Evolutionary conservation across 2,888 invertebrate genomes (phyloP).

Genomic region (Tachystola acroxantha): DNA sequence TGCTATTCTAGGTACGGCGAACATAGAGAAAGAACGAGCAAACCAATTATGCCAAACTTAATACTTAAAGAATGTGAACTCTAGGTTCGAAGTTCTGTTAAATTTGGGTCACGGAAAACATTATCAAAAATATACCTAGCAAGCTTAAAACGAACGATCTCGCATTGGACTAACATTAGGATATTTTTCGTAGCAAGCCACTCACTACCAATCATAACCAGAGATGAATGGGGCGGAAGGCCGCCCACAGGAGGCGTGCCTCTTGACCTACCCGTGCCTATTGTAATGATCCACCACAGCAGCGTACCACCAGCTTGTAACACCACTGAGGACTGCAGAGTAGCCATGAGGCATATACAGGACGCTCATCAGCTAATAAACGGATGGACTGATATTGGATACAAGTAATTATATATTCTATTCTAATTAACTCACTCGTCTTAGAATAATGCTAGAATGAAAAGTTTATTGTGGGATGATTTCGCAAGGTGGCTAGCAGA

Average conservation of each 20-base stretch:
- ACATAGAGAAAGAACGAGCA: too few relatives aligned
- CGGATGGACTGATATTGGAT: slow-evolving; percentile 80
- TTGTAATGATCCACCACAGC: slow-evolving; percentile 81
- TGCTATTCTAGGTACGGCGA: too few relatives aligned
- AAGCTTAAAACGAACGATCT: too few relatives aligned
- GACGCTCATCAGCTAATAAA: slow-evolving; percentile 67
- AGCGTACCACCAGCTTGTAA: slow-evolving; percentile 74
- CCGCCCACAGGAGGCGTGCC: slow-evolving; percentile 54
- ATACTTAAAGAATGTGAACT: too few relatives aligned
- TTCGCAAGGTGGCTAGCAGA: too few relatives aligned
- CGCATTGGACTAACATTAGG: too few relatives aligned
- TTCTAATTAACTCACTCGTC: slow-evolving; percentile 12
- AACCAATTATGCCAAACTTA: too few relatives aligned
- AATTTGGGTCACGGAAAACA: too few relatives aligned
- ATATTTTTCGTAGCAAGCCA: too few relatives aligned
- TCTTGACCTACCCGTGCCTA: slow-evolving; percentile 73
- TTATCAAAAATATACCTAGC: too few relatives aligned
- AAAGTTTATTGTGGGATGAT: too few relatives aligned
- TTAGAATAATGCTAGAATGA: neutral
- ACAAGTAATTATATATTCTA: slow-evolving; percentile 52
- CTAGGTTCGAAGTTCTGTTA: too few relatives aligned
- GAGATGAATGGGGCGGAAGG: slow-evolving; percentile 75
- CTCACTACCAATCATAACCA: slow-evolving; percentile 2
- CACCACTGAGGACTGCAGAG: slow-evolving; percentile 56
- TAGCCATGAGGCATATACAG: slow-evolving; percentile 79